These are phyloP conservation scores for Leptopilina myrica DNA, from an alignment of 2,888 invertebrate species.

Conservation along the genomic window DNA sequence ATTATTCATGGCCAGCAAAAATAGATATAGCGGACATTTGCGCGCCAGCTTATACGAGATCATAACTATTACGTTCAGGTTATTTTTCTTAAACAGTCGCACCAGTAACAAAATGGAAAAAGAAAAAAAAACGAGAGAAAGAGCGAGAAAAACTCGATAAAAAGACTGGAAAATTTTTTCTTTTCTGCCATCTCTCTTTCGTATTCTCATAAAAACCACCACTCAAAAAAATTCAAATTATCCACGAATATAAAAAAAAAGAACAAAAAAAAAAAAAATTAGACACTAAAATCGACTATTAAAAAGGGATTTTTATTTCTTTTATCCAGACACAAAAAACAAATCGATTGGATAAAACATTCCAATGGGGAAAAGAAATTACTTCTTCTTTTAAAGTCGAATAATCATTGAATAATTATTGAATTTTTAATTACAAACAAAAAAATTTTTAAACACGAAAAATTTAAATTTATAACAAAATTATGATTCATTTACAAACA, in stretches of 20 bases:
- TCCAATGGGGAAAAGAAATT: too few species aligned
- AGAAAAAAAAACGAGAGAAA: neutral
- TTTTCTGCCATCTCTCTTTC: neutral
- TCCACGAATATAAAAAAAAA: conserved; percentile 60
- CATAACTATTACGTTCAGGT: conserved; percentile 15
- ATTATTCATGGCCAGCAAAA: conserved; percentile 11
- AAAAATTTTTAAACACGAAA: too few species aligned
- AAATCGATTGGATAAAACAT: too few species aligned
- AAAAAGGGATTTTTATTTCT: neutral
- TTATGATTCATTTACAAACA: too few species aligned
- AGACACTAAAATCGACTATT: too few species aligned
- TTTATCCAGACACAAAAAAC: neutral
- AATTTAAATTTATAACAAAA: too few species aligned
- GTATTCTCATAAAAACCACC: neutral
- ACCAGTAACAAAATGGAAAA: neutral
- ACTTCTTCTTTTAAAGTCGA: too few species aligned
- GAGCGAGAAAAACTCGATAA: conserved; percentile 1
- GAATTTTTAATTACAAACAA: too few species aligned
- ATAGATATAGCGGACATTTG: neutral
- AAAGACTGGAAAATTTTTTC: neutral
- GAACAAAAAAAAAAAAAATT: too few species aligned
- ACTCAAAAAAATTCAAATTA: neutral
- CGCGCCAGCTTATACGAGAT: neutral
- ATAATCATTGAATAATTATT: too few species aligned
- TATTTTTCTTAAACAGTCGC: conserved; percentile 12